Evolutionary conservation across 2,113 vertebrate species (phyloP).

Genomic region (Felis catus): DNA sequence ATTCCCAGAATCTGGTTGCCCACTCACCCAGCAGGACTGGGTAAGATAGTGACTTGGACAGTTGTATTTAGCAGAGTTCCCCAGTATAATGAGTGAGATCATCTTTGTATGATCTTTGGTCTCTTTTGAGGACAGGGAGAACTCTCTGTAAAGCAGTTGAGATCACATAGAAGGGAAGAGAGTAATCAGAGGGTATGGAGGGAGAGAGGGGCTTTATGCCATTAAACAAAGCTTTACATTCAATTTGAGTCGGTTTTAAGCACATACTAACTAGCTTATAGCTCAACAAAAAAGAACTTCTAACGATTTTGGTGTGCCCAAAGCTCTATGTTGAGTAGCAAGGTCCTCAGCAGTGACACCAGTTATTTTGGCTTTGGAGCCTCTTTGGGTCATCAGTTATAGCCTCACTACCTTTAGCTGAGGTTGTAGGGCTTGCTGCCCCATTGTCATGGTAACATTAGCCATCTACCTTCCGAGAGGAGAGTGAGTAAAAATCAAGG

Average conservation of each 20-base stretch:
- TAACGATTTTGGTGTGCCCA: neutral
- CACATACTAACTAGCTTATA: neutral
- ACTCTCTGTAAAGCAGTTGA: neutral
- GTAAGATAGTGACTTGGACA: neutral
- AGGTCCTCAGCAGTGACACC: neutral
- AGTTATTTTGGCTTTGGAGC: neutral
- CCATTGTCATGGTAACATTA: neutral
- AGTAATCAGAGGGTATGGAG: neutral
- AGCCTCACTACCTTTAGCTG: neutral
- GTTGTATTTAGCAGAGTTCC: neutral
- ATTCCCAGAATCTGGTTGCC: neutral
- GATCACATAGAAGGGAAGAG: neutral
- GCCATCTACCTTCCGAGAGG: neutral
- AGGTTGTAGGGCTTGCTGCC: neutral
- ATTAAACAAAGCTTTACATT: neutral
- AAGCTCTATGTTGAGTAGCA: neutral
- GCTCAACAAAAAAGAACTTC: neutral
- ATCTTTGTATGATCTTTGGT: neutral
- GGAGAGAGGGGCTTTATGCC: neutral
- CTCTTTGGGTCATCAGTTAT: neutral
- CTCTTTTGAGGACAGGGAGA: neutral
- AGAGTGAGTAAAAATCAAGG: neutral
- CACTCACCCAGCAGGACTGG: no score
- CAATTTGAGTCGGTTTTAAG: neutral
- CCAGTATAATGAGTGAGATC: neutral